Conservation (phyloP, 2,888 invertebrate species). For the Tenthredo notha region DNA sequence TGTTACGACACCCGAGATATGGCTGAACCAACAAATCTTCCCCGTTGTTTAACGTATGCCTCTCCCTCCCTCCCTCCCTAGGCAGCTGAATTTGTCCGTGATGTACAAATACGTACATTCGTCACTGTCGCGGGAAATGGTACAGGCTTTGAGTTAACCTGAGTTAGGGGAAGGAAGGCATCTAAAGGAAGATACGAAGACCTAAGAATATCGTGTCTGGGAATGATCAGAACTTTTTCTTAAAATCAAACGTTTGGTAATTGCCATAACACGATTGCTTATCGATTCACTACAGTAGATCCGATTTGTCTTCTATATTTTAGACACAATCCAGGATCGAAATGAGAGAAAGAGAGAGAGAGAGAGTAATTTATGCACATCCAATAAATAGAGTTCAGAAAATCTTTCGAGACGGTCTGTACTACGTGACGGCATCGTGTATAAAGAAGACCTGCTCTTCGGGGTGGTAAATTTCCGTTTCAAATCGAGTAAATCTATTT, state of each 20-base stretch:
- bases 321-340: not conserved
- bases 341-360: not conserved
- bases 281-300: not conserved
- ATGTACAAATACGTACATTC: constrained; percentile 18
- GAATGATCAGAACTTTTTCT: not conserved
- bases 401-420: not conserved
- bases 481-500: constrained; percentile 73
- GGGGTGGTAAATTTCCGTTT: constrained; percentile 66
- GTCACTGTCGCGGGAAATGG: constrained; percentile 18
- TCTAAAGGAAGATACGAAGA: not conserved
- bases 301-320: not conserved
- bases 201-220: not conserved
- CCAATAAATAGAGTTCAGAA: not conserved
- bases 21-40: constrained; percentile 35
- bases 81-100: constrained; percentile 12
- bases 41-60: constrained; percentile 30
- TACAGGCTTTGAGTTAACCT: not conserved
- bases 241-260: not conserved
- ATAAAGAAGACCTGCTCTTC: constrained; percentile 6
- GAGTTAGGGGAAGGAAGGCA: not conserved
- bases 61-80: not conserved
- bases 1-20: constrained; percentile 12
- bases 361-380: not conserved
- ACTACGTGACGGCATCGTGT: constrained; percentile 25
- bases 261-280: not conserved